phyloP scores from a whole-genome alignment of 2,113 vertebrate species.

The Hucho hucho region DNA sequence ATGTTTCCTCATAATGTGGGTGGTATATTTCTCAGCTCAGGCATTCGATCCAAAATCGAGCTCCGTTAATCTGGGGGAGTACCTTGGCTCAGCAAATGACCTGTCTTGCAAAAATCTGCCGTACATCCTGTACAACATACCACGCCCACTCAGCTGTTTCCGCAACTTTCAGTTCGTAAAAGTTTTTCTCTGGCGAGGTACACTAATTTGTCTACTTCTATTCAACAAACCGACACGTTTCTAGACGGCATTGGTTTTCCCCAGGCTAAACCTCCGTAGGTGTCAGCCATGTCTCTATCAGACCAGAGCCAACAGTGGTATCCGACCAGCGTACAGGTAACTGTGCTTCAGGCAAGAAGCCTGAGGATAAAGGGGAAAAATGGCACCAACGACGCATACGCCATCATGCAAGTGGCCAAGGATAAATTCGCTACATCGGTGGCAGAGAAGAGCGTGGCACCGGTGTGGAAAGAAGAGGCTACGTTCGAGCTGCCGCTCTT shows the following conservation, averaged over 20 bases:
- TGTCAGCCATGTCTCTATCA: constrained; percentile 70
- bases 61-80: constrained; percentile 40
- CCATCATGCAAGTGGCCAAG: constrained; percentile 89
- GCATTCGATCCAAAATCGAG: not conserved
- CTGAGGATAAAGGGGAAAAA: constrained; percentile 82
- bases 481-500: constrained; percentile 85
- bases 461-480: constrained; percentile 90
- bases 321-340: constrained; percentile 91
- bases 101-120: not conserved
- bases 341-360: constrained; percentile 83
- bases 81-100: constrained; percentile 13
- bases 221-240: not conserved
- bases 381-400: constrained; percentile 90
- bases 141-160: constrained; percentile 63
- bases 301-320: constrained; percentile 78
- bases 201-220: not conserved
- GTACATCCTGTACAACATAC: not conserved
- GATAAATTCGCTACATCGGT: constrained; percentile 89
- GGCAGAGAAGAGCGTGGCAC: constrained; percentile 83
- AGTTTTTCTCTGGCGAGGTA: constrained; percentile 7
- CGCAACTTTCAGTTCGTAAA: constrained; percentile 31
- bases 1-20: too few relatives aligned
- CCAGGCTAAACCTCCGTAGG: not conserved
- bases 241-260: not conserved
- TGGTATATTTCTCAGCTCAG: too few relatives aligned